phyloP scores from a whole-genome alignment of 2,113 vertebrate species.

The Pyrgilauda ruficollis region DNA sequence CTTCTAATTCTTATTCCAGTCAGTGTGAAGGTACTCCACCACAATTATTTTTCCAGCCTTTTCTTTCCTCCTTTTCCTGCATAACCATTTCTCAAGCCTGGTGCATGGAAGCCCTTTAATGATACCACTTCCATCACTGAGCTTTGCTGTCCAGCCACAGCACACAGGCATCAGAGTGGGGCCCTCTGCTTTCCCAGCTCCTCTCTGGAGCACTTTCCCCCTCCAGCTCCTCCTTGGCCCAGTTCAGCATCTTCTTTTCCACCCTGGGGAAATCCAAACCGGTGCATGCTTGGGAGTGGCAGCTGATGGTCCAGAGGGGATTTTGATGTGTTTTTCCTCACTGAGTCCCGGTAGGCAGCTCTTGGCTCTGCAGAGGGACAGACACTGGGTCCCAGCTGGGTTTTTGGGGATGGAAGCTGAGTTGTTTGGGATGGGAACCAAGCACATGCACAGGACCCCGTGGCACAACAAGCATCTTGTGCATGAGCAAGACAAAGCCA shows the following conservation, averaged over 20 bases:
- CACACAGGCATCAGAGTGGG: fast-evolving
- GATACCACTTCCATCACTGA: not conserved
- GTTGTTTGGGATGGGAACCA: not conserved
- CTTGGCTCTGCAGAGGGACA: not conserved
- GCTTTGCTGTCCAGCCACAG: not conserved
- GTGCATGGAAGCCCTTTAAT: not conserved
- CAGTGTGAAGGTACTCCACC: conserved; percentile 21
- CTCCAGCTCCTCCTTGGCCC: not conserved
- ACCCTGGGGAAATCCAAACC: not conserved
- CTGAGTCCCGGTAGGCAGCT: fast-evolving
- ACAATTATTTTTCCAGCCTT: conserved; percentile 44
- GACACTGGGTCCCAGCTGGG: not conserved
- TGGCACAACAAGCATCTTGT: not conserved
- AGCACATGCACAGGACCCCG: fast-evolving
- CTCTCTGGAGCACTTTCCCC: not conserved
- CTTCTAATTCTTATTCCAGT: conserved; percentile 62
- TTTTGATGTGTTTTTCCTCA: not conserved
- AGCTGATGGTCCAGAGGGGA: fast-evolving
- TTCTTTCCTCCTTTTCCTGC: not conserved
- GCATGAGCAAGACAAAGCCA: not conserved
- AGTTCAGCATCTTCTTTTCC: not conserved
- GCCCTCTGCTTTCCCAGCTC: not conserved
- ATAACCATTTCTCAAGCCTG: conserved; percentile 25
- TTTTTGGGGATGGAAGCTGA: not conserved
- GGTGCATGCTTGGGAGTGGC: fast-evolving